Evolutionary conservation across 2,797 vertebrate species (phyloP).

Genomic region (Sebastes reedi): DNA sequence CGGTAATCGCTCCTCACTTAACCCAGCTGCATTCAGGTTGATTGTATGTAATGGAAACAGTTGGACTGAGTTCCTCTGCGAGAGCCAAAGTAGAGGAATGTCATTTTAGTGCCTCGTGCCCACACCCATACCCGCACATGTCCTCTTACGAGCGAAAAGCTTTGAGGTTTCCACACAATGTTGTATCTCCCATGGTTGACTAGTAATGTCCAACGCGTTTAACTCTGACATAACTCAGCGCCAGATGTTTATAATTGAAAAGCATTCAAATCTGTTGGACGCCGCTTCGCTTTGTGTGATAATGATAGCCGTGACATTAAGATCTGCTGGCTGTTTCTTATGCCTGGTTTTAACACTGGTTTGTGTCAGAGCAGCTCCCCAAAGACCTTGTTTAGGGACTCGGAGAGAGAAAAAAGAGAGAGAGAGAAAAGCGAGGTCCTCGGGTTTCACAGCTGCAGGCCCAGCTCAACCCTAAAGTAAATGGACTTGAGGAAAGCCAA

Average conservation of each 20-base stretch:
- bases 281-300: constrained; percentile 69
- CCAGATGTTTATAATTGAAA: constrained; percentile 82
- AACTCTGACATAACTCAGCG: constrained; percentile 79
- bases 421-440: constrained; percentile 76
- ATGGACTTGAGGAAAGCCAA: constrained; percentile 83
- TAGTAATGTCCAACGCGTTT: constrained; percentile 76
- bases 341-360: constrained; percentile 86
- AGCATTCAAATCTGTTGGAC: constrained; percentile 67
- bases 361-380: constrained; percentile 90
- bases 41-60: constrained; percentile 64
- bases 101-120: constrained; percentile 52
- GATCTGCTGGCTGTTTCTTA: constrained; percentile 71
- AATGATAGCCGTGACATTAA: constrained; percentile 77
- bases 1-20: constrained; percentile 30
- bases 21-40: constrained; percentile 45
- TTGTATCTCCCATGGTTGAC: constrained; percentile 75
- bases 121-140: constrained; percentile 49
- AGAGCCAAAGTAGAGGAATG: constrained; percentile 45
- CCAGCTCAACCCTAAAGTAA: constrained; percentile 82
- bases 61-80: constrained; percentile 27
- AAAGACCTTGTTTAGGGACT: constrained; percentile 88
- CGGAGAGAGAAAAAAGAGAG: constrained; percentile 42
- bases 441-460: constrained; percentile 90
- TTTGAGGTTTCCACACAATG: constrained; percentile 70
- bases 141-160: constrained; percentile 61